Evolutionary conservation across 2,888 invertebrate species (phyloP), one percentile per base, ranked within the genome.

Genomic region (Dugesia japonica): DNA sequence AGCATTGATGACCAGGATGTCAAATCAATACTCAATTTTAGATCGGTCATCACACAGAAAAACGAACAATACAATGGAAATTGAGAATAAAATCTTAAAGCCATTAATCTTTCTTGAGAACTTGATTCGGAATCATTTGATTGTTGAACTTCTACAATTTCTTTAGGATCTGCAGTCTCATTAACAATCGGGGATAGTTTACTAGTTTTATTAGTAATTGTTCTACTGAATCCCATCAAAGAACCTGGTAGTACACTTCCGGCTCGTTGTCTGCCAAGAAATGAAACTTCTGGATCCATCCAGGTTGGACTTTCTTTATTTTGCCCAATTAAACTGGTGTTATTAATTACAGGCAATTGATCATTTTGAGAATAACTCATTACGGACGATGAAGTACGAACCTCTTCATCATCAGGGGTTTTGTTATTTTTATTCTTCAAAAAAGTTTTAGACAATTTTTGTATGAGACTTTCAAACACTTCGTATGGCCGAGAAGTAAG

Each of bases 61-160:
- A 73, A 78, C 23, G 77, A 78, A 26, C 77, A 78, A 20, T 71
- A 78, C 7, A 78, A 33, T 1, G 78, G 78, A 17, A 76, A 28
- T n/a, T 76, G 77, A 13, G 74, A 31, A 38, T 74, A 26, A 28
- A 74, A 74, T 7, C 74, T 31, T 33, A 74, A 26, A n/a, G 74
- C 74, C 20, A 42, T 26, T 4, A 74, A 26, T 23, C 38, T 74
- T 38, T 74, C 33, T 38, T 74, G 26, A 20, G 31, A 28, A 38
- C 31, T 74, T 42, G 33, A 74, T 38, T 20, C 42, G 26, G 74
- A 38, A 13, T 38, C 38, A 13, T 38, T 17, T 9, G 38, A 38
- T 13, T 38, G 38, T 38, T 13, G 13, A 26, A 28, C 74, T 13
- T 74, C 74, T 9, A 74, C 38, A 26, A 42, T 42, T 38, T 74